Percentiles rank a stretch among this genome's conserved stretches.
Evolutionary conservation across 2,888 invertebrate species (phyloP).

Genomic region (Lymantria monacha): DNA sequence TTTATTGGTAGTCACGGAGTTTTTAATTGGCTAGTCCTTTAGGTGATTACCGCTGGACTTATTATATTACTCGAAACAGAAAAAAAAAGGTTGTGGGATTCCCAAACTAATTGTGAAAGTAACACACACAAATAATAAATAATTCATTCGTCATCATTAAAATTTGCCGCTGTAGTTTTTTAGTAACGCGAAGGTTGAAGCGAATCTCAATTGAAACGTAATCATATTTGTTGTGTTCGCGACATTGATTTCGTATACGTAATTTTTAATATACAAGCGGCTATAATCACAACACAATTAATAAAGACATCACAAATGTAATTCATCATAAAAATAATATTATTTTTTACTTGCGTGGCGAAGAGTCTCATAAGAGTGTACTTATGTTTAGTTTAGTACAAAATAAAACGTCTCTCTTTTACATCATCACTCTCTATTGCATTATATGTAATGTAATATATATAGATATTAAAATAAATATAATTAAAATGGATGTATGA

Average conservation of each 20-base stretch:
- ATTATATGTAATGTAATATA: constrained; percentile 58
- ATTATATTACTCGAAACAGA: no score
- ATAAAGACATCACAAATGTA: constrained; percentile 73
- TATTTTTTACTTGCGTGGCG: constrained; percentile 48
- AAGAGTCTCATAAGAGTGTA: constrained; percentile 76
- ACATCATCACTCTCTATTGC: constrained; percentile 78
- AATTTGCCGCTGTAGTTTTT: constrained; percentile 30
- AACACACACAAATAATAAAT: background rate
- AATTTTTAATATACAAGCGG: constrained; percentile 36
- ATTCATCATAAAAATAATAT: constrained; percentile 42
- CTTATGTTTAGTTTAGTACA: constrained; percentile 79
- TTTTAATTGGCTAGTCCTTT: no score
- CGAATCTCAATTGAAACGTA: constrained; percentile 35
- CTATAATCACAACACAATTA: constrained; percentile 57
- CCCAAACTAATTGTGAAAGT: no score
- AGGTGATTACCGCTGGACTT: no score
- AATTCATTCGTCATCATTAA: constrained; percentile 4
- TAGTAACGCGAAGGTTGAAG: constrained; percentile 28
- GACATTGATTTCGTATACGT: constrained; percentile 29
- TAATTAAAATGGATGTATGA: constrained; percentile 55
- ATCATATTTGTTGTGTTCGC: constrained; percentile 27
- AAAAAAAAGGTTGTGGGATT: no score
- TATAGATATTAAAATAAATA: constrained; percentile 61
- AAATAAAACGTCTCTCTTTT: constrained; percentile 76
- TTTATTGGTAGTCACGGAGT: background rate